These are phyloP conservation scores for Odocoileus virginianus DNA, from an alignment of 2,113 vertebrate species.

Conservation along the genomic window DNA sequence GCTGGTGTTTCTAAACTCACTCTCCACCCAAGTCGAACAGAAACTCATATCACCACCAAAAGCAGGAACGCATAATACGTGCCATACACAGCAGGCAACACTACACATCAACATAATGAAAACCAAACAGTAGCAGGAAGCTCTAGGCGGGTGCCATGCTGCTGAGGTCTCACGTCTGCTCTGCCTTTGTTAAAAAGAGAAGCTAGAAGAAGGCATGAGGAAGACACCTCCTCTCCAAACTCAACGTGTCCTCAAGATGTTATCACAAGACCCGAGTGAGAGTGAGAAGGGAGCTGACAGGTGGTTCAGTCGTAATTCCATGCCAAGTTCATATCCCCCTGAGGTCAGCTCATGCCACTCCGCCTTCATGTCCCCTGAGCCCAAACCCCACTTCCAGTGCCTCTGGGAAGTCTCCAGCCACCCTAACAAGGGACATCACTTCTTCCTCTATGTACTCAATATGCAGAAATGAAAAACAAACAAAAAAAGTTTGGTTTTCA, in stretches of 20 bases:
- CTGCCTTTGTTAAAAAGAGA: background rate
- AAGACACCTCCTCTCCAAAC: too few relatives aligned
- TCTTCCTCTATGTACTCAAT: background rate
- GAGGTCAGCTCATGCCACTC: background rate
- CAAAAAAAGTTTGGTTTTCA: background rate
- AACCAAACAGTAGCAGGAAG: accelerated
- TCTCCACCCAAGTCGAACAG: background rate
- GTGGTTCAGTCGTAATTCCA: accelerated
- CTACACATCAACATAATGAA: background rate
- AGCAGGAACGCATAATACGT: background rate
- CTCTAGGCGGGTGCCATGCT: accelerated
- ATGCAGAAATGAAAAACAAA: background rate
- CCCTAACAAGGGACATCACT: accelerated
- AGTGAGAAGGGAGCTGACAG: accelerated
- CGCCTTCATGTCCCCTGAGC: too few relatives aligned
- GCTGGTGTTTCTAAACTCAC: background rate
- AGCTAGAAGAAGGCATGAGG: background rate
- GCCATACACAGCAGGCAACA: too few relatives aligned
- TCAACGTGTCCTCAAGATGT: background rate
- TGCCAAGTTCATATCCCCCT: background rate
- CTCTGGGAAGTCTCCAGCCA: background rate
- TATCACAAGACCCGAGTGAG: accelerated
- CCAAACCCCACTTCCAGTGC: background rate
- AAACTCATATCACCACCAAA: background rate
- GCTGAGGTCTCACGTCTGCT: background rate